Percentiles rank a stretch among this genome's conserved stretches.
These are phyloP conservation scores for Ptyas mucosa DNA, from an alignment of 2,113 vertebrate species.

Conservation along the genomic window DNA sequence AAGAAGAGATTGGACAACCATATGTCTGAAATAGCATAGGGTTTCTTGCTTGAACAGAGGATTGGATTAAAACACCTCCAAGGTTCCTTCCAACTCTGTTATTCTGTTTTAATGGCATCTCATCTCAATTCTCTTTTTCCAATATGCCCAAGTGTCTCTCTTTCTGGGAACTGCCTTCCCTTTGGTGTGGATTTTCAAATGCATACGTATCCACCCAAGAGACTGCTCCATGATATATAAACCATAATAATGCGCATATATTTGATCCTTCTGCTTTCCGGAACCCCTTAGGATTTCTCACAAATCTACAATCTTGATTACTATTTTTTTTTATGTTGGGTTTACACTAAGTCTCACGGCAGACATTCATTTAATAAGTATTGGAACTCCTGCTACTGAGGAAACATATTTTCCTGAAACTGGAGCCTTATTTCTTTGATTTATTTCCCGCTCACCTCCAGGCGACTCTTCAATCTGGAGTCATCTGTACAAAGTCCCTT, in stretches of 20 bases:
- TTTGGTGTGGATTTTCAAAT: not conserved
- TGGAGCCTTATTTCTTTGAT: not conserved
- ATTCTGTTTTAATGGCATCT: not conserved
- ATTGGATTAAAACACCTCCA: too few relatives aligned
- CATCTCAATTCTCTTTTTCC: not conserved
- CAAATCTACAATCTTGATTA: not conserved
- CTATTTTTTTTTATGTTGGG: not conserved
- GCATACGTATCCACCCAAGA: not conserved
- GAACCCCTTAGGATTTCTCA: not conserved
- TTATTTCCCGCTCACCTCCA: too few relatives aligned
- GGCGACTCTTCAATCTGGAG: too few relatives aligned
- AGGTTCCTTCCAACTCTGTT: too few relatives aligned
- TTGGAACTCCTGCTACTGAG: not conserved
- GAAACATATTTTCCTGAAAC: not conserved
- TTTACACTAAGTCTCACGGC: not conserved
- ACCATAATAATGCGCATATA: not conserved
- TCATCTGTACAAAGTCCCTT: too few relatives aligned
- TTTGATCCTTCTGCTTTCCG: not conserved
- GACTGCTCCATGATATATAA: not conserved
- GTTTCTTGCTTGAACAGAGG: too few relatives aligned
- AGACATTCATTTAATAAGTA: not conserved
- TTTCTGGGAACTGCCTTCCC: not conserved
- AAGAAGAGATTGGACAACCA: too few relatives aligned
- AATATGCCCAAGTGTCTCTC: not conserved
- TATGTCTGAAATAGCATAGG: too few relatives aligned